Evolutionary conservation across 1,140 invertebrate genomes (phyloP), one percentile per base, ranked within the genome.

Genomic region (Caenorhabditis inopinata): DNA sequence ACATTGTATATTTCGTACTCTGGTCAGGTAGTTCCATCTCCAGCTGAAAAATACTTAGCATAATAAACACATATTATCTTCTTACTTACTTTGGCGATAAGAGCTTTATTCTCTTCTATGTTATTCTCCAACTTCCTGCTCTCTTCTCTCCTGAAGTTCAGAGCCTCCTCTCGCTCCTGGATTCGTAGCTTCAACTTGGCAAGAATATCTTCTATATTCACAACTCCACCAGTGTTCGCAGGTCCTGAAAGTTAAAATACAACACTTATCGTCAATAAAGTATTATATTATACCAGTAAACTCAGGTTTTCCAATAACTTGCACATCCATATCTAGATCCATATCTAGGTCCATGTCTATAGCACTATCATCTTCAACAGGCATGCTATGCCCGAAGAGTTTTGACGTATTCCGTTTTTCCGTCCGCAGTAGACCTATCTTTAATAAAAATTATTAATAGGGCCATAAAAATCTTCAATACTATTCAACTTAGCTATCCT

Each of bases 1-100:
- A 79, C 83, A 83, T 82, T n/a, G 29, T 58, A 73, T 68, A 83
- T 38, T 83, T 82, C 23, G 84, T 32, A 16, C 48, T 48, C 46
- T 82, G 73, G 7, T 46, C 18, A 5, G 81, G 81, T 2, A 47
- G 79, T 12, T 79, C 82, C 53, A 51, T 68, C 62, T 78, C 76
- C 5, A 79, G 32, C 51, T 78, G 32, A 21, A 77, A 53, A n/a
- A 6, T 21, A 18, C 5, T 14, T 7, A 27, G 23, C 5, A 29
- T 0, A 23, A 23, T 74, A 6, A 2, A 53, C 1, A 27, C 7
- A 4, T 27, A 16, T 32, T 16, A 35, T 25, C 4, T n/a, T 1
- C 35, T 3, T 14, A 6, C 14, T 21, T 21, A 82, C 53, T 21
- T 62, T 83, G 27, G 16, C 25, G 27, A 78, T 76, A n/a, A 51